Conservation (phyloP, 2,797 vertebrate species). For the Lacerta viridis region DNA sequence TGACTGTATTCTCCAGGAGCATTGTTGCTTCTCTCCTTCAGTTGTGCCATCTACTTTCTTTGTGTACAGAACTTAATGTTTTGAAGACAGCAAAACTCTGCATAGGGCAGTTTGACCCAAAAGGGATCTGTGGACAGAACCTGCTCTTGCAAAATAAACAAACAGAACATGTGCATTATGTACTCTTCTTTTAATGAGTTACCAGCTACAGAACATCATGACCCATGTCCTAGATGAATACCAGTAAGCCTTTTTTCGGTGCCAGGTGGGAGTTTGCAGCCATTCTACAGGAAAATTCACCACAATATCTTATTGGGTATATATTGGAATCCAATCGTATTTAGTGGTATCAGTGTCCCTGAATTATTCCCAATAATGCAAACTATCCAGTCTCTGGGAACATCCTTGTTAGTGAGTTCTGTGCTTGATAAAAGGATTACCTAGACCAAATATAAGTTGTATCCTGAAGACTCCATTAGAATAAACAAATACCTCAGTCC, state of each 20-base stretch:
- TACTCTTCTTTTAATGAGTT: background rate
- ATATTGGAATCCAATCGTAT: background rate
- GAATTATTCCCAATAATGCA: background rate
- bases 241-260: background rate
- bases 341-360: background rate
- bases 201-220: background rate
- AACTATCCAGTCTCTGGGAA: background rate
- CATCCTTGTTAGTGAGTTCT: background rate
- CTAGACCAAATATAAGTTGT: background rate
- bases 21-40: background rate
- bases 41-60: background rate
- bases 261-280: background rate
- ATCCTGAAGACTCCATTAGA: background rate
- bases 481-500: background rate
- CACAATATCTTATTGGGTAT: background rate
- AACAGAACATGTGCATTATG: background rate
- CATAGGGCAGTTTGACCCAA: background rate
- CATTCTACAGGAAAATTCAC: background rate
- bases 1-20: background rate
- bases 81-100: constrained; percentile 1
- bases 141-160: background rate
- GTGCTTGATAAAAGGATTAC: background rate
- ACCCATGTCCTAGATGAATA: background rate
- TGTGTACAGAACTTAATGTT: background rate
- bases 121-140: background rate